These are phyloP conservation scores for Cryptus viduatorius DNA, from an alignment of 2,888 invertebrate genomes.

Conservation along the genomic window DNA sequence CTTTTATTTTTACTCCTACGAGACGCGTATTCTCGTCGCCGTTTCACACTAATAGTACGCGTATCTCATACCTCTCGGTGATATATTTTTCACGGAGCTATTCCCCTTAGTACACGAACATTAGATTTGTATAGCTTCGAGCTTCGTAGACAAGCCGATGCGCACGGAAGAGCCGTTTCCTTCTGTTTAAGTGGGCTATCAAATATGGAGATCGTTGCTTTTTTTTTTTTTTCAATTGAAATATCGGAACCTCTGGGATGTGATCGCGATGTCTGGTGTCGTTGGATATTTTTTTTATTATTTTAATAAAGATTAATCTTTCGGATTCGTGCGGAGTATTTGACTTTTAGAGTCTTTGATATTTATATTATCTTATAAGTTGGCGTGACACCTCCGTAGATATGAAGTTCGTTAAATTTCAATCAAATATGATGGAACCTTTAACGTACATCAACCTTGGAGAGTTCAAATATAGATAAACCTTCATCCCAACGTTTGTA, in stretches of 20 bases:
- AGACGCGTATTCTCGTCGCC: slow-evolving; percentile 14
- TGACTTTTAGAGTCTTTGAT: too few species aligned
- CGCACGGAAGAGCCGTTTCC: background rate
- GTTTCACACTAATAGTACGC: slow-evolving; percentile 14
- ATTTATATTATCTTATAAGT: too few species aligned
- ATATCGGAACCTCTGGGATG: background rate
- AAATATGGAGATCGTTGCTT: background rate
- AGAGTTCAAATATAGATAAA: too few species aligned
- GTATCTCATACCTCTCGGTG: slow-evolving; percentile 3
- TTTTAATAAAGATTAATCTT: too few species aligned
- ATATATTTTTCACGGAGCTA: slow-evolving; percentile 25
- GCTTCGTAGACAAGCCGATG: slow-evolving; percentile 52
- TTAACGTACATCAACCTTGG: too few species aligned
- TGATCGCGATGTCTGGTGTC: background rate
- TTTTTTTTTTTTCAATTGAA: background rate
- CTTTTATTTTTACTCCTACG: background rate
- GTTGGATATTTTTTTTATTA: background rate
- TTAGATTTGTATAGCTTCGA: slow-evolving; percentile 61
- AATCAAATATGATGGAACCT: too few species aligned
- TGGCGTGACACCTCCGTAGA: too few species aligned
- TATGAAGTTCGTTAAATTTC: too few species aligned
- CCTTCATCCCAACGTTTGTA: too few species aligned
- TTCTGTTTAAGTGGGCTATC: background rate
- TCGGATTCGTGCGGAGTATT: too few species aligned
- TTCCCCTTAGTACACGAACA: slow-evolving; percentile 15